These are phyloP conservation scores for Parnassius smintheus DNA, from an alignment of 2,888 invertebrate species.

Conservation along the genomic window DNA sequence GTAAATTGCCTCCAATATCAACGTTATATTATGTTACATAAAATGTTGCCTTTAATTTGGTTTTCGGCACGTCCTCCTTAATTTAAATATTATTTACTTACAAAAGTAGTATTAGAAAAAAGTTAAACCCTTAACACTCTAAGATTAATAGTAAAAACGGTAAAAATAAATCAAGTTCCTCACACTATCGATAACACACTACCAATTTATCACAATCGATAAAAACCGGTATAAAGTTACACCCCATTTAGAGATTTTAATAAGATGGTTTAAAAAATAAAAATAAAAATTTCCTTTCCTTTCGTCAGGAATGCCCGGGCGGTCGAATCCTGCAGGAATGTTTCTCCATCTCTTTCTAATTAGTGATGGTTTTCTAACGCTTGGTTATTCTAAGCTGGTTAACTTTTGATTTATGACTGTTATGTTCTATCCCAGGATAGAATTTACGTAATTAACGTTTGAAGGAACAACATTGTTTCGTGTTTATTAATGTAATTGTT, in stretches of 20 bases:
- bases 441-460: constrained; percentile 56
- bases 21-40: no score
- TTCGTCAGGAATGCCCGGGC: constrained; percentile 56
- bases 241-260: constrained; percentile 50
- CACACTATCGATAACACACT: constrained; percentile 41
- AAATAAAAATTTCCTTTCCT: constrained; percentile 60
- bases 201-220: constrained; percentile 44
- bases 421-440: constrained; percentile 47
- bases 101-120: no score
- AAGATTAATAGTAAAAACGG: not conserved
- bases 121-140: no score
- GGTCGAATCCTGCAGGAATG: constrained; percentile 60
- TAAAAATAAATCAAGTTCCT: constrained; percentile 34
- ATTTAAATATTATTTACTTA: no score
- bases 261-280: constrained; percentile 39
- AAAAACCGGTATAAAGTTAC: constrained; percentile 50
- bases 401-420: constrained; percentile 65
- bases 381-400: constrained; percentile 54
- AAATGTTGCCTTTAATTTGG: no score
- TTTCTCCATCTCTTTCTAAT: constrained; percentile 58
- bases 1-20: no score
- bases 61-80: no score
- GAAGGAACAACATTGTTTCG: constrained; percentile 31
- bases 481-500: constrained; percentile 24
- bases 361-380: constrained; percentile 41